Evolutionary conservation across 1,140 invertebrate species (phyloP).

Genomic region (Drosophila bipectinata): DNA sequence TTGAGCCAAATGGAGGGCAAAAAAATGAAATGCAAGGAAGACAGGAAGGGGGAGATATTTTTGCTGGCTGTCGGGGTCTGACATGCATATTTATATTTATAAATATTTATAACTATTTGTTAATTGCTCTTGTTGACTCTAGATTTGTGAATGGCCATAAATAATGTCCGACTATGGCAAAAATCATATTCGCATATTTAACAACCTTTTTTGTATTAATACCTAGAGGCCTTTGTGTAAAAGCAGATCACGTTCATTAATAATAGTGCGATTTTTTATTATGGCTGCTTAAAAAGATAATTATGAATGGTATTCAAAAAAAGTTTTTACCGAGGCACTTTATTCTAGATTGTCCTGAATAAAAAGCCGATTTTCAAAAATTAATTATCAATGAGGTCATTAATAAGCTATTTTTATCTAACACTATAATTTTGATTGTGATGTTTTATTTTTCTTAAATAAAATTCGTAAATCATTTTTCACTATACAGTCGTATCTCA

Average conservation of each 20-base stretch:
- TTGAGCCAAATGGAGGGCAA: conserved; percentile 37
- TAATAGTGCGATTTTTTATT: neutral
- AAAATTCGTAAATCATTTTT: no score
- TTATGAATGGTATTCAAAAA: no score
- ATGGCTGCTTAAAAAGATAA: no score
- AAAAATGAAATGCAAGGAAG: neutral
- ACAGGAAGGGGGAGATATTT: conserved; percentile 24
- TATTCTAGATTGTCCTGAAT: no score
- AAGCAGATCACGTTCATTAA: conserved; percentile 1
- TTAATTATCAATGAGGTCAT: no score
- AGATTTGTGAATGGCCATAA: conserved; percentile 28
- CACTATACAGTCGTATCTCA: no score
- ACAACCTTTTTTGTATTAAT: neutral
- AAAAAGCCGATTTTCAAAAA: no score
- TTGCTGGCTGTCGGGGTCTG: conserved; percentile 38
- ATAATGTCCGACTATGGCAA: conserved; percentile 14
- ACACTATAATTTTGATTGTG: no score
- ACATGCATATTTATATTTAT: conserved; percentile 39
- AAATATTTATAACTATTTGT: conserved; percentile 53
- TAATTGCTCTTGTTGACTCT: conserved; percentile 36
- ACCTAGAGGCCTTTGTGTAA: neutral
- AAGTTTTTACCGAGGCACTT: no score
- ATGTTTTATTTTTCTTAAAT: no score
- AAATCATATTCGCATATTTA: neutral
- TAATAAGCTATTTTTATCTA: no score